Evolutionary conservation across 2,888 invertebrate genomes (phyloP).

Genomic region (Thecocarcelia acutangulata): DNA sequence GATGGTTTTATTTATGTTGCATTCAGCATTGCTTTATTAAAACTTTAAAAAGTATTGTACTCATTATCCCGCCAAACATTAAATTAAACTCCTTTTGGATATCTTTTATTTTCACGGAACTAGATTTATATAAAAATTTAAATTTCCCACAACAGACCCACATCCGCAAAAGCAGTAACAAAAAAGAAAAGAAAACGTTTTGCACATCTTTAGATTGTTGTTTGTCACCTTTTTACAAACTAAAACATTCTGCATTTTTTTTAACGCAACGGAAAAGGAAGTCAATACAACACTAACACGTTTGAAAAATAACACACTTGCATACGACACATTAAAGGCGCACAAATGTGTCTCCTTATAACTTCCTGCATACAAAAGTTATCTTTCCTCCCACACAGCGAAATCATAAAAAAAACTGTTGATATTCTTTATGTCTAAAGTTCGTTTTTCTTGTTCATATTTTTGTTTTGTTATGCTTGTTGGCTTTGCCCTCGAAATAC

Average conservation of each 20-base stretch:
- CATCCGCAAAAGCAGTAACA: no score
- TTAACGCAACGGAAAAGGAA: conserved; percentile 64
- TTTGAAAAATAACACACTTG: conserved; percentile 35
- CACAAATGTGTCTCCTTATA: conserved; percentile 67
- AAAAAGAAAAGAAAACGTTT: not conserved
- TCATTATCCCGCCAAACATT: no score
- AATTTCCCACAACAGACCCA: no score
- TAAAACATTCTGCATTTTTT: conserved; percentile 31
- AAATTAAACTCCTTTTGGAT: no score
- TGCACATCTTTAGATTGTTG: conserved; percentile 56
- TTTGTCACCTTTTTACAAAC: conserved; percentile 66
- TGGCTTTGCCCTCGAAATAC: conserved; percentile 32
- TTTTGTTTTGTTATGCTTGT: not conserved
- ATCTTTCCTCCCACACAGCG: conserved; percentile 51
- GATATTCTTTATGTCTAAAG: conserved; percentile 43
- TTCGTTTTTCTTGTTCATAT: conserved; percentile 14
- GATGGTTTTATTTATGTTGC: no score
- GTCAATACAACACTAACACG: conserved; percentile 63
- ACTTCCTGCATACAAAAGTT: conserved; percentile 66
- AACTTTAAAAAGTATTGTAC: no score
- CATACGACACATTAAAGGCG: conserved; percentile 38
- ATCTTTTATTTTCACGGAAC: no score
- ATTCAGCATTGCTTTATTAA: no score
- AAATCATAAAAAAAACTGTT: not conserved
- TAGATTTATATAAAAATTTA: no score